Evolutionary conservation across 2,797 vertebrate genomes (phyloP), one percentile per base, ranked within the genome.

Genomic region (Benthosema pterotum): DNA sequence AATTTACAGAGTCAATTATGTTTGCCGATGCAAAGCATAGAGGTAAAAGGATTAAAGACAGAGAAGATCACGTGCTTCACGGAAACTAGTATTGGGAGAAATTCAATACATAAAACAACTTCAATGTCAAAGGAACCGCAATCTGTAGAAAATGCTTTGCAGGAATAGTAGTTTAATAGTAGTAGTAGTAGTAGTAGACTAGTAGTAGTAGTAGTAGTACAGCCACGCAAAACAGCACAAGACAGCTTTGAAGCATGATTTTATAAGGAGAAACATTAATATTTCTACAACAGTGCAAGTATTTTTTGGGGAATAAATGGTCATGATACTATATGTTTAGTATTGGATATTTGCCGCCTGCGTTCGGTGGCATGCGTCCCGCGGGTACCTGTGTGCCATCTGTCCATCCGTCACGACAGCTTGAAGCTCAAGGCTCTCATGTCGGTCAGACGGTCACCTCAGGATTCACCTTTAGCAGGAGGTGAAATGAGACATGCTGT

Each of bases 331-430:
- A 57, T n/a, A n/a, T n/a, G n/a, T n/a, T n/a, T n/a, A n/a, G 67
- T 61, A 57, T 47, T 60, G 66, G 70, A 69, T 62, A 70, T 72
- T 53, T 50, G 67, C 43, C 56, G 53, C 52, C 61, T 69, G 60
- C 42, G 65, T 59, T 42, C 19, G n/a, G n/a, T 3, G 3, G 5
- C 12, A 14, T 57, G 6, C 0, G 67, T 67, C 80, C 75, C 71
- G 72, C 69, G 77, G 73, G 78, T 79, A 65, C 61, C 65, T 62
- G 22, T 5, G 42, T 58, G 54, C 79, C 79, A 82, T 85, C 80
- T 87, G 82, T 48, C 11, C 45, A 46, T 28, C 42, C n/a, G 17
- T 57, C 47, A 57, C 19, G 50, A 59, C 71, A 74, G 61, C 74
- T 77, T 52, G 53, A 52, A 65, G 28, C 52, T 67, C 47, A 43